Base-by-base conservation (phyloP, 1,140 invertebrate genomes). In the Elymnias hypermnestra region DNA sequence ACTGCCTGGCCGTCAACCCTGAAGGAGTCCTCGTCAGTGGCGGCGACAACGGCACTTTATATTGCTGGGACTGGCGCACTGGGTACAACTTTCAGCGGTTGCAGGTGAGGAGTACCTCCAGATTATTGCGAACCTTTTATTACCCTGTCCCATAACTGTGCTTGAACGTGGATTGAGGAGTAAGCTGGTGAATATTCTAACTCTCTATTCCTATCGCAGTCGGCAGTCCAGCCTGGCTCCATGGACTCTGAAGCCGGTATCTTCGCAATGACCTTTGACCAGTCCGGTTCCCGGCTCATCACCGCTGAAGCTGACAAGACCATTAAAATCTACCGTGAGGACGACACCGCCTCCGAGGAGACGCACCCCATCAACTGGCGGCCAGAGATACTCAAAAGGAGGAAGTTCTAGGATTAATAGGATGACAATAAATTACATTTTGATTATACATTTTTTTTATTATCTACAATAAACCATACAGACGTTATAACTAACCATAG, bases 221-320 rank as follows among this genome's bases (percentile, higher is more conserved):
- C 96, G 1, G 93, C 94, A 7, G 95, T 97, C 1, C 98, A 99
- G 83, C 97, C 98, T 0, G 98, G 98, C n/a, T 99, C 97, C 1
- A 99, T 99, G 92, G 98, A 99, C 77, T 98, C 95, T 37, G 98
- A 99, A 87, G 94, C 96, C 18, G 98, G 98, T 33, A 96, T 99
- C 53, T 99, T 98, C 87, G 93, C 97, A 35, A 93, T 98, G 89
- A 92, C 91, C 2, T 99, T 96, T 87, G 98, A 99, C 81, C 92
- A 95, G 44, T 97, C 95, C 44, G 97, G 97, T 23, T 94, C 92
- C 7, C 89, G 98, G 41, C 90, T 99, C 29, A 95, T 99, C 40
- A 98, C 98, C 1, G 95, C 95, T 3, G 98, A 99, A 87, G 97
- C 98, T 3, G 98, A 99, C 83, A 99, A 99, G 88, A 99, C 97